Conservation (phyloP, 2,888 invertebrate species). For the Dynastes maya region DNA sequence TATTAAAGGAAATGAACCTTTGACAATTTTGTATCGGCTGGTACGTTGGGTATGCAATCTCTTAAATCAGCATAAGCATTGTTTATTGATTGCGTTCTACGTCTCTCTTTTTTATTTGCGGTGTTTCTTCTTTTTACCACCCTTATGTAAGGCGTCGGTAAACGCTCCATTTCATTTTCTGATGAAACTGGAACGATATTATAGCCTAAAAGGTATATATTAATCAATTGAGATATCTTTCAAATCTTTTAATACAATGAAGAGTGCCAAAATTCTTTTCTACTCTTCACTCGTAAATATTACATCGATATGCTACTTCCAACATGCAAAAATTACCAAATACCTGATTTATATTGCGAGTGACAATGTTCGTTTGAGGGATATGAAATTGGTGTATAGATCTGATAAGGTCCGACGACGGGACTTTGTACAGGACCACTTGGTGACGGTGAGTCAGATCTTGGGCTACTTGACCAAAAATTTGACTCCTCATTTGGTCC, state of each 20-base stretch:
- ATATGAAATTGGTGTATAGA: slow-evolving; percentile 61
- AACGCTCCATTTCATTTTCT: slow-evolving; percentile 61
- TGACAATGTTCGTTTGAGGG: slow-evolving; percentile 55
- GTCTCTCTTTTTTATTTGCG: slow-evolving; percentile 94
- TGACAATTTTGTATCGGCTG: slow-evolving; percentile 94
- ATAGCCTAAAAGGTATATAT: slow-evolving; percentile 50
- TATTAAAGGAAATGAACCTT: slow-evolving; percentile 77
- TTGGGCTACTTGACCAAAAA: slow-evolving; percentile 67
- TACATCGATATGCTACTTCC: slow-evolving; percentile 14
- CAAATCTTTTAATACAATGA: background rate
- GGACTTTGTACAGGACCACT: slow-evolving; percentile 61
- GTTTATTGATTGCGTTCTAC: slow-evolving; percentile 95
- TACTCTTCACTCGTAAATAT: slow-evolving; percentile 7
- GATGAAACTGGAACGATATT: slow-evolving; percentile 52
- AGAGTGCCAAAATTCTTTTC: slow-evolving; percentile 1
- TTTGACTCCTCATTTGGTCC: slow-evolving; percentile 65
- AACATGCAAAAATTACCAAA: slow-evolving; percentile 23
- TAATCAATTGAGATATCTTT: background rate
- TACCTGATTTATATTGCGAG: slow-evolving; percentile 58
- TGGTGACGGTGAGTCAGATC: slow-evolving; percentile 67
- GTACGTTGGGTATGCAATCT: slow-evolving; percentile 97
- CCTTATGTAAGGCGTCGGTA: slow-evolving; percentile 70
- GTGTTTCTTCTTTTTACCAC: slow-evolving; percentile 88
- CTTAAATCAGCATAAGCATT: slow-evolving; percentile 94
- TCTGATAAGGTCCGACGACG: slow-evolving; percentile 63